phyloP scores from a whole-genome alignment of 2,797 vertebrate genomes.

The Aphelocoma californica region DNA sequence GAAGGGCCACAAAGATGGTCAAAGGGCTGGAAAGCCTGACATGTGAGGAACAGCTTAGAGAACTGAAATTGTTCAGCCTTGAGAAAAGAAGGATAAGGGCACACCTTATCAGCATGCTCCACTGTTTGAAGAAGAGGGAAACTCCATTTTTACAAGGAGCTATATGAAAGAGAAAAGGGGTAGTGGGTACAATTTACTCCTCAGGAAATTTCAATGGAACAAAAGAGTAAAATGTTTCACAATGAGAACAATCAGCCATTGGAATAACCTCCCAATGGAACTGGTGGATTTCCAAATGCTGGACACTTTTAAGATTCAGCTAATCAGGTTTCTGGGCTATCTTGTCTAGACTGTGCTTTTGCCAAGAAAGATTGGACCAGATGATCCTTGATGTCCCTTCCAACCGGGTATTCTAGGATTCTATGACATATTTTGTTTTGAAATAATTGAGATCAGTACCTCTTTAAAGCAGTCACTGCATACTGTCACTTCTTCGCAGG shows the following conservation, averaged over 20 bases:
- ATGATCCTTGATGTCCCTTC: background rate
- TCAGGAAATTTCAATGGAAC: background rate
- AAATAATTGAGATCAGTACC: background rate
- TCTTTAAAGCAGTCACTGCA: background rate
- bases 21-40: background rate
- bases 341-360: background rate
- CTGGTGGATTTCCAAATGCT: background rate
- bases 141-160: fast-evolving
- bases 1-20: background rate
- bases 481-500: background rate
- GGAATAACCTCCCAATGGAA: background rate
- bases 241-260: background rate
- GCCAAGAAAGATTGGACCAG: background rate
- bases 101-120: background rate
- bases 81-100: background rate
- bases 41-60: background rate
- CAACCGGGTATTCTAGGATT: background rate
- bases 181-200: background rate
- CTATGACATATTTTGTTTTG: background rate
- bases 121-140: background rate
- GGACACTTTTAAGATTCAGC: background rate
- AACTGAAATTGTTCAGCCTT: background rate
- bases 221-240: background rate
- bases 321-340: background rate
- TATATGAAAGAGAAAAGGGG: background rate